Base-by-base conservation (phyloP, 37 sponge, comb jelly and placozoan genomes). In the Hexactinellida sp. region DNA sequence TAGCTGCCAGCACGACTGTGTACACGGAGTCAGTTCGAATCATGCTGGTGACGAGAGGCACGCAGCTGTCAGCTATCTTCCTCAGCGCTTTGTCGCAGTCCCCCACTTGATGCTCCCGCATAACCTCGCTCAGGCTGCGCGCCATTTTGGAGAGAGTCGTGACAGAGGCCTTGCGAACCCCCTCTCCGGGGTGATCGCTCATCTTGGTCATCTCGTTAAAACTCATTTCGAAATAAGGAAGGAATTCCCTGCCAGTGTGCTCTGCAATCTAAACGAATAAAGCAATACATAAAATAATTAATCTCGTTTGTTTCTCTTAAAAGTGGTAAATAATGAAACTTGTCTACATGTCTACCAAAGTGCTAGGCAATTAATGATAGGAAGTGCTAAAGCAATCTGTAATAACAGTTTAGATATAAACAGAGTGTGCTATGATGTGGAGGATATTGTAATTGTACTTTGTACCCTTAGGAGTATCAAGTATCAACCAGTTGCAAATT, bases 171-270 rank as follows among this genome's bases (percentile, higher is more conserved):
- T 63, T 63, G 34, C 76, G 76, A 7, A 63, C 76, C 13, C 76
- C 76, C 76, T 63, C 76, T 10, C 76, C 76, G 5, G 76, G 76
- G 13, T 63, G 76, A 7, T 63, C 76, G 13, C 76, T 63, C 76
- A 63, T 63, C 76, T 63, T 63, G 34, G 30, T 63, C 76, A 63
- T 63, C 76, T 63, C 76, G 76, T 63, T 63, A n/a, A 63, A 63
- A n/a, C 76, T 63, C 21, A n/a, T n/a, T n/a, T 63, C 76, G 34
- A 63, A 63, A 28, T 63, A 63, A n/a, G 76, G 76, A 63, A 63
- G 21, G 76, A 63, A 63, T 23, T 63, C 28, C 34, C 13, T 10
- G 28, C 76, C 76, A n/a, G 76, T 63, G 34, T 63, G 76, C 34
- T 63, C 76, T 63, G 76, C 76, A 25, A 63, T 63, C 76, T 63